A percentile compares a stretch with the other conserved stretches of the same genome.
Conservation (phyloP, 1,140 invertebrate genomes). For the Babylonia areolata region DNA sequence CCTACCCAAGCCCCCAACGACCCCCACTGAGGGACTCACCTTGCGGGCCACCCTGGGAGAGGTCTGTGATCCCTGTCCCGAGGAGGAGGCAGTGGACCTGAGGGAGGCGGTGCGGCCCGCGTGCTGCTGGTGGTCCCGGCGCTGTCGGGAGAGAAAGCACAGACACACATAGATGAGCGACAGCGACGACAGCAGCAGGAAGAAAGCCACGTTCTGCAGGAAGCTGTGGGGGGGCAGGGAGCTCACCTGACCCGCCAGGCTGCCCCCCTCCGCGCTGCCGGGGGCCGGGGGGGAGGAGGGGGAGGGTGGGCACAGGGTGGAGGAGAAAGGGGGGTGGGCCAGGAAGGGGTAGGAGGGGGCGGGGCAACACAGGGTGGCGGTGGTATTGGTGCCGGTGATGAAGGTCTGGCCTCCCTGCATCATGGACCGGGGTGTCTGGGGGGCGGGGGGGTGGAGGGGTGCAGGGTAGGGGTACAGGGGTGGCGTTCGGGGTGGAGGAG, state of each 20-base stretch:
- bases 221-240: slow-evolving; percentile 20
- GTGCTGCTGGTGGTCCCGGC: slow-evolving; percentile 37
- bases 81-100: slow-evolving; percentile 3
- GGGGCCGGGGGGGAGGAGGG: not conserved
- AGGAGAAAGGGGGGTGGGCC: too few relatives aligned
- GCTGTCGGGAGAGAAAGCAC: slow-evolving; percentile 31
- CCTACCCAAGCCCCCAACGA: too few relatives aligned
- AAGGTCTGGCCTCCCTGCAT: slow-evolving; percentile 31
- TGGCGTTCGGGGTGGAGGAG: too few relatives aligned
- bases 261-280: not conserved
- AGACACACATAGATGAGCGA: slow-evolving; percentile 32
- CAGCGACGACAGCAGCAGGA: slow-evolving; percentile 25
- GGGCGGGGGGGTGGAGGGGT: not conserved
- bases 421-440: not conserved
- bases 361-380: not conserved
- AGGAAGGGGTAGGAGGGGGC: not conserved
- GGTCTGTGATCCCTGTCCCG: slow-evolving; percentile 34
- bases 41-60: slow-evolving; percentile 14
- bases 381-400: not conserved
- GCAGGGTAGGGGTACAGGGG: too few relatives aligned
- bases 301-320: not conserved
- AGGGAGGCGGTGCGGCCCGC: slow-evolving; percentile 22
- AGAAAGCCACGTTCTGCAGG: slow-evolving; percentile 26
- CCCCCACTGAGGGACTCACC: too few relatives aligned
- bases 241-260: not conserved